Base-by-base conservation (phyloP, 2,797 vertebrate species). In the Enteromius thamalakanensis region DNA sequence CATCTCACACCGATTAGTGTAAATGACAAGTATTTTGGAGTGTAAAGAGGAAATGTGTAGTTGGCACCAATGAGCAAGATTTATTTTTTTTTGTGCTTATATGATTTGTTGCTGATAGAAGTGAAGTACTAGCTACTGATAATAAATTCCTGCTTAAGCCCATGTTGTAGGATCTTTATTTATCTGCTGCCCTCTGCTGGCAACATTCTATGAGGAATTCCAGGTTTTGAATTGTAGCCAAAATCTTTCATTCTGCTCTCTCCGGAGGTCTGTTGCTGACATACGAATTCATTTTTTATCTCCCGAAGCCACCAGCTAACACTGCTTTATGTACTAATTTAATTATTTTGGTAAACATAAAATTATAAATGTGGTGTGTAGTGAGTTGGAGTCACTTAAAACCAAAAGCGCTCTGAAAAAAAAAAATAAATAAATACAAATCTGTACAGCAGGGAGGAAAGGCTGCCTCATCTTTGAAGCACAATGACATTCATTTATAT, bases 121-220 rank as follows among this genome's bases (percentile, higher is more conserved):
- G 21, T 49, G 68, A 70, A 78, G 21, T 40, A 29, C 40, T 15
- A 53, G 58, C 19, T 51, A 69, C 8, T 62, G n/a, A 19, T 68
- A 40, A 62, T 47, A 47, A 0, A 26, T 19, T 78, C 49, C 51
- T 37, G 29, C 51, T 60, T 53, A 34, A 19, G 8, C 14, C 2
- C 42, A 40, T 19, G 23, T 42, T 32, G n/a, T 40, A 21, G 53
- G 32, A 71, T 82, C 10, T 55, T 65, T 83, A 79, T 72, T 79
- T 64, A 83, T 83, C 82, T 83, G 75, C 76, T 83, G 82, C 82
- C 82, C 82, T 79, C 82, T 83, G 40, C 82, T 83, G 82, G 82
- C 4, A 6, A 49, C 4, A 37, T 42, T 49, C 37, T 12, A 45
- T n/a, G 15, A 67, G 2, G 11, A 15, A 23, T 58, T 68, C 21